phyloP scores from a whole-genome alignment of 2,888 invertebrate genomes.

The Apotomis turbidana region DNA sequence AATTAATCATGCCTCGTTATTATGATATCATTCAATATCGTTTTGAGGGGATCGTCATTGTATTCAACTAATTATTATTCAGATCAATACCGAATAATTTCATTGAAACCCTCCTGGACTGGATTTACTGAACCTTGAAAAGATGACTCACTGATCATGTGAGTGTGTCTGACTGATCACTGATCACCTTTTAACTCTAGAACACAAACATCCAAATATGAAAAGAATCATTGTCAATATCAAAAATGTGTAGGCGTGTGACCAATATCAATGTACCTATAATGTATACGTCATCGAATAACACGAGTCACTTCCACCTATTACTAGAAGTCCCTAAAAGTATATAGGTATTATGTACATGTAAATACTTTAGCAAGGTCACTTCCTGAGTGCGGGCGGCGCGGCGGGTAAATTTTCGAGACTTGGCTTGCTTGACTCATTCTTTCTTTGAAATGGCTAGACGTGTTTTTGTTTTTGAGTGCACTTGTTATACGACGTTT shows the following conservation, averaged over 20 bases:
- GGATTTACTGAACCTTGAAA: constrained; percentile 49
- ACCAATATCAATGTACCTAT: constrained; percentile 46
- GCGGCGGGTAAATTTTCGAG: not conserved
- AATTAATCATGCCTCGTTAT: too few species aligned
- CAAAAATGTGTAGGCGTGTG: constrained; percentile 46
- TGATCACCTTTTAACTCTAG: constrained; percentile 45
- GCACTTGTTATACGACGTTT: not conserved
- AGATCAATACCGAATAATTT: constrained; percentile 25
- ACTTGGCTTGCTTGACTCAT: constrained; percentile 13
- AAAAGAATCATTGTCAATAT: constrained; percentile 44
- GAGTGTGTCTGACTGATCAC: too few species aligned
- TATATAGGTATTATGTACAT: not conserved
- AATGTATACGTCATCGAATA: constrained; percentile 40
- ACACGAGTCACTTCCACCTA: constrained; percentile 5
- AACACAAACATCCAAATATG: constrained; percentile 59
- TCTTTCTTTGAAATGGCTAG: constrained; percentile 23
- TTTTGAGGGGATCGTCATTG: constrained; percentile 20
- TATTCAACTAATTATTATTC: too few species aligned
- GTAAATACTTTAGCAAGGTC: constrained; percentile 8
- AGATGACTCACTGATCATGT: constrained; percentile 61
- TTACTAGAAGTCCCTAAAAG: constrained; percentile 7
- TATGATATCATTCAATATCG: not conserved
- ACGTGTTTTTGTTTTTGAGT: constrained; percentile 22
- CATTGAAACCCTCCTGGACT: constrained; percentile 24
- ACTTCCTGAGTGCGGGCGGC: constrained; percentile 6